These are phyloP conservation scores for Upupa epops DNA, from an alignment of 2,113 vertebrate species.

Conservation along the genomic window DNA sequence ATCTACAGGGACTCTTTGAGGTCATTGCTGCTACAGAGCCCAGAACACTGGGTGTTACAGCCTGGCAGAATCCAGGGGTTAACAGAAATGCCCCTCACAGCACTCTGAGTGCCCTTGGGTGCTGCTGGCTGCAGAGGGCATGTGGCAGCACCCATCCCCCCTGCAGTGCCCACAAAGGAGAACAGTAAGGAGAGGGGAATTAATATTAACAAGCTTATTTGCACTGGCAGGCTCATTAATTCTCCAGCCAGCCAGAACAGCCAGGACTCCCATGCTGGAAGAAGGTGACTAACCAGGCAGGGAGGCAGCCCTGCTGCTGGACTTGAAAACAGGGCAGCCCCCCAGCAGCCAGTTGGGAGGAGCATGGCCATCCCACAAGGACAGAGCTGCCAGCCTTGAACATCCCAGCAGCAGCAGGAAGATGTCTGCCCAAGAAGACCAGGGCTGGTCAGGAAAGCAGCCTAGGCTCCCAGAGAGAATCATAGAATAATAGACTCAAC, in stretches of 20 bases:
- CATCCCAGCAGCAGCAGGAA: background rate
- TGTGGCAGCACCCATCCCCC: rapidly evolving
- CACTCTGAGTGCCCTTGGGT: rapidly evolving
- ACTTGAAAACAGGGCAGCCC: background rate
- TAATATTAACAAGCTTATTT: slow-evolving; percentile 8
- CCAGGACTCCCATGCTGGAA: background rate
- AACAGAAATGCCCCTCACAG: background rate
- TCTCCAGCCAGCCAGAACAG: background rate
- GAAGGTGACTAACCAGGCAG: background rate
- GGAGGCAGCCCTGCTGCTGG: background rate
- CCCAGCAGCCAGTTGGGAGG: background rate
- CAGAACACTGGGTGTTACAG: background rate
- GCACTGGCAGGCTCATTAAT: background rate
- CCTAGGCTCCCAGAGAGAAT: background rate
- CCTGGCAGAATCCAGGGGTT: background rate
- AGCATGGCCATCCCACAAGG: rapidly evolving
- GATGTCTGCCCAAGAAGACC: background rate
- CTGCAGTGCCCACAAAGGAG: background rate
- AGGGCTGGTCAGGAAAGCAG: rapidly evolving
- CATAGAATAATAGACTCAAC: no score
- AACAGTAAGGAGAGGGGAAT: background rate
- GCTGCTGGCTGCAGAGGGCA: background rate
- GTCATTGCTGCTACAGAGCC: no score
- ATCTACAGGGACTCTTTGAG: background rate
- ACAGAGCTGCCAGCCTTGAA: rapidly evolving